Evolutionary conservation across 2,797 vertebrate species (phyloP), one percentile per base, ranked within the genome.

Genomic region (Hoplostethus mediterraneus): DNA sequence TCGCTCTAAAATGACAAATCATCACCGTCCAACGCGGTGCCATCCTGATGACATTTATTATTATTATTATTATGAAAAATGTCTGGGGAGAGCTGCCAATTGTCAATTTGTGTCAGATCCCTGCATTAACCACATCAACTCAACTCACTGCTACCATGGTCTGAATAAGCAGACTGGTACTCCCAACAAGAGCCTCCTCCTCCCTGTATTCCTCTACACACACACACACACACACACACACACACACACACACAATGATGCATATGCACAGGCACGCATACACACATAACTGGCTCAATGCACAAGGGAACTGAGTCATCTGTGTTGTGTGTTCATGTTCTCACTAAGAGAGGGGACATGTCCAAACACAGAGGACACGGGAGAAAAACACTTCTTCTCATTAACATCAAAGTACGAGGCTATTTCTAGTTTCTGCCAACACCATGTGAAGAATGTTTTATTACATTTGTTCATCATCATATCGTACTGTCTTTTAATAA

Each of bases 31-130:
- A 70, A 44, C 28, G 79, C 66, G 38, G 45, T 31, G 3, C 25
- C 59, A 31, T 67, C 56, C 63, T 48, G 45, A 66, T 90, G 84
- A 83, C 87, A 89, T 93, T 90, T 82, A 79, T 63, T 38, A 17
- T 28, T 28, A 28, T 28, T 21, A 78, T 87, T 89, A 90, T 90
- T 90, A 84, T 71, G 31, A 76, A 77, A 82, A 83, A 73, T 63
- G 69, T 80, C 89, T 79, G 36, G 11, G 59, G 42, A 69, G 70
- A 75, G 63, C 73, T 86, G 78, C 72, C 76, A 79, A 72, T 89
- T 81, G 76, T 42, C 69, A 79, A 61, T 59, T 76, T 30, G 62
- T 76, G 73, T 84, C 82, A 77, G 75, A 84, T 84, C 67, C 70
- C 28, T 55, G 36, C 48, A 17, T 76, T 75, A 69, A 74, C 76